Evolutionary conservation across 2,888 invertebrate genomes (phyloP), one percentile per base, ranked within the genome.

Genomic region (Apantesis nais): DNA sequence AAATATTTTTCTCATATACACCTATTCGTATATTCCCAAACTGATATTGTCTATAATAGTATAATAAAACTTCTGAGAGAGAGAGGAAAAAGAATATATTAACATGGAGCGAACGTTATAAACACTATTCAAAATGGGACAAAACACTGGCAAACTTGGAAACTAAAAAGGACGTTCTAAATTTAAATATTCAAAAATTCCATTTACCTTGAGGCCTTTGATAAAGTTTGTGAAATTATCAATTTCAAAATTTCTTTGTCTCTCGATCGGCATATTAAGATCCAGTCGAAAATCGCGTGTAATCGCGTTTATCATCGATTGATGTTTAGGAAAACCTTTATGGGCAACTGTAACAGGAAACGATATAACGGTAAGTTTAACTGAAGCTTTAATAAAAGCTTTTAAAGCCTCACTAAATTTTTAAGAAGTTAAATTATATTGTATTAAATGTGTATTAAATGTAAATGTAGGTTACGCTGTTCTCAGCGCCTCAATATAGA

Each of bases 281-380:
- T 88, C 85, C 66, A 91, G 70, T 0, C 79, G 74, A 68, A 92
- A 92, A 41, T 87, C 84, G 61, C 85, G 82, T 5, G 93, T 78
- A 11, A 96, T 72, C 0, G 91, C 91, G 0, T 96, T 88, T 0
- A 96, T 70, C 29, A 97, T 83, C 3, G 74, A 79, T 69, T 96
- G 95, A 14, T 87, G 84, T 63, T 90, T 96, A 0, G 97, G 97
- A 83, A 98, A 98, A 0, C 97, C 97, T 89, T 98, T 98, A 85
- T 98, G 97, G 0, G 97, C 96, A 58, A 98, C 97, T 96, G 89
- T 67, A 90, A 91, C 66, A 39, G 44, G 22, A 70, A 58, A 41
- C 61, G 1, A 19, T 31, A 48, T 44, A 16, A n/a, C 2, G 4
- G 29, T 29, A 16, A 63, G 12, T 16, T 12, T 39, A 12, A 11